Base-by-base conservation (phyloP, 2,888 invertebrate species). In the Brenthis hecate region DNA sequence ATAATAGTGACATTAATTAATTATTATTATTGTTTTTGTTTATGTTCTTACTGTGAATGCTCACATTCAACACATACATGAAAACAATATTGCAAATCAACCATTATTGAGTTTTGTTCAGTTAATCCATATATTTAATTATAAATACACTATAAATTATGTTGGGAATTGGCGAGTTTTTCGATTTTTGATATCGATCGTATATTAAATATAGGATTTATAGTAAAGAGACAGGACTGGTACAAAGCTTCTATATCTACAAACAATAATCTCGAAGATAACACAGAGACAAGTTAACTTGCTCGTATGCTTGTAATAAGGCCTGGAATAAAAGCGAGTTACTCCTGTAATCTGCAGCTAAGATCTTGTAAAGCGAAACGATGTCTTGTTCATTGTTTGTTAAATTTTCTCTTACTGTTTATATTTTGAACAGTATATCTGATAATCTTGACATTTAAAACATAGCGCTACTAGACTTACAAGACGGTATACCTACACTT, bases 281-380 rank as follows among this genome's bases (percentile, higher is more conserved):
- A 88, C 82, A 79, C 80, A 81, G 81, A 86, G 87, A 92, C 92
- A 91, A 89, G 90, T 89, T 89, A 90, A 91, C 89, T 91, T 87
- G 86, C 81, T 83, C 78, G 85, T 82, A 82, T 84, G 81, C 85
- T 84, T 74, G 77, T 89, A 89, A 91, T 89, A 89, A 90, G 81
- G 78, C 74, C 78, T 77, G 77, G 86, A 85, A 86, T 86, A 86
- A 84, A 86, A 85, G 85, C 76, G 74, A 73, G 74, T 85, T 84
- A 87, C 87, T 88, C 86, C 86, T 83, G 84, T 83, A 90, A 91
- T 91, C 91, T 82, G 73, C 75, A 78, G 81, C 82, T 80, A 80
- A 78, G 84, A 91, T 91, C 91, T 89, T 87, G 86, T 86, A 86
- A 89, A 91, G 89, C 91, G 90, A 91, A 91, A 89, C 86, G 86